Evolutionary conservation across 2,888 invertebrate genomes (phyloP), one percentile per base, ranked within the genome.

Genomic region (Drosophila algonquin): DNA sequence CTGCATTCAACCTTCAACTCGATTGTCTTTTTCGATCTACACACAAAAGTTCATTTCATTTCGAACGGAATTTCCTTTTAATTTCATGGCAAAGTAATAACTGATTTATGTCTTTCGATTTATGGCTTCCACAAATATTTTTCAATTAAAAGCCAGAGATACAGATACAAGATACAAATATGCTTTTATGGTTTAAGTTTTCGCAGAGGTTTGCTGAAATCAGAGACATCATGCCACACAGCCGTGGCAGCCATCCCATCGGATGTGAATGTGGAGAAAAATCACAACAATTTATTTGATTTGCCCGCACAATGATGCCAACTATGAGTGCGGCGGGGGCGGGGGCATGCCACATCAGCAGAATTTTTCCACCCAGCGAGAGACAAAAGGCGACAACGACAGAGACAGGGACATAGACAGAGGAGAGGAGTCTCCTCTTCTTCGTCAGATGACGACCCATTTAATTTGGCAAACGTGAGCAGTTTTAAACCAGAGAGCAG

Each of bases 401-500:
- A 21, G 21, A 21, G 21, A 3, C 21, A 21, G 21, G 3, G 21
- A 21, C 21, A 21, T 0, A 32, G 53, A 63, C 27, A 8, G 27
- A 27, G 3, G 24, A 24, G 24, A 4, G 2, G 21, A 21, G 21
- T 21, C 21, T 21, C 21, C 65, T 27, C 27, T 30, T 27, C 27
- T 46, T 50, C 1, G 1, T 44, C n/a, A 48, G 68, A 79, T 73
- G 81, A 77, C 78, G 87, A 87, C 82, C 83, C 87, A 85, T 87
- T 87, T 89, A 89, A 87, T 87, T 89, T 87, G 89, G 88, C 88
- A 87, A 87, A 87, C 87, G 87, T 87, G 87, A 73, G 88, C 87
- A 82, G 87, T 84, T 87, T 87, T 87, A 77, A 85, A 83, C 76
- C 79, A 68, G 14, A 6, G 40, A 40, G 40, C 14, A 7, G 21